These are phyloP conservation scores for Sorex maritimensis DNA, from an alignment of 2,797 vertebrate genomes.

Conservation along the genomic window DNA sequence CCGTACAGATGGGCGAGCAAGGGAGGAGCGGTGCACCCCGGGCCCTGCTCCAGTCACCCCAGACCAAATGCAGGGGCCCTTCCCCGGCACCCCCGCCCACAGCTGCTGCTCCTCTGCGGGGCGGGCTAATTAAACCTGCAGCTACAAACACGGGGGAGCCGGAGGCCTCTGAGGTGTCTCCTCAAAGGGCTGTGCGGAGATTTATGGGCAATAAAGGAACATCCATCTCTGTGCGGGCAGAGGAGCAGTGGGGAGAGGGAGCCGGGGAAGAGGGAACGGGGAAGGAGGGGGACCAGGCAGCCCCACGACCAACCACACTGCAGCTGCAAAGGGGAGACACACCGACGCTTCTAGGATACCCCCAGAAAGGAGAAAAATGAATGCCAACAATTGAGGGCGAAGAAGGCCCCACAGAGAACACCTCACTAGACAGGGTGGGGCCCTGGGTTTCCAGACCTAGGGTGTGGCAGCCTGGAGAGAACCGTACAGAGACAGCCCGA, in stretches of 20 bases:
- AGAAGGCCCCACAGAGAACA: neutral
- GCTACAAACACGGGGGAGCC: constrained; percentile 31
- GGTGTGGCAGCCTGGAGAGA: neutral
- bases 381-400: constrained; percentile 30
- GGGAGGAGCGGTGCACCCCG: neutral
- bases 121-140: constrained; percentile 73
- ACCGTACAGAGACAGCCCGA: neutral
- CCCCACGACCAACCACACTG: neutral
- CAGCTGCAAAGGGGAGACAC: neutral
- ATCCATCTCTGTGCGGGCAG: constrained; percentile 59
- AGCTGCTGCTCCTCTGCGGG: neutral
- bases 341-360: constrained; percentile 23
- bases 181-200: constrained; percentile 69
- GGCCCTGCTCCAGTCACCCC: neutral
- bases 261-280: neutral
- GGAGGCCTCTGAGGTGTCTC: constrained; percentile 72
- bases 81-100: neutral
- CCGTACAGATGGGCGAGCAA: neutral
- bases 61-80: constrained; percentile 29
- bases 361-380: neutral
- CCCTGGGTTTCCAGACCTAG: neutral
- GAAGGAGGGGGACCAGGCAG: neutral
- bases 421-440: neutral
- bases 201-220: constrained; percentile 77
- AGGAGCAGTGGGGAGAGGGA: fast-evolving